Evolutionary conservation across 1,140 invertebrate genomes (phyloP), one percentile per base, ranked within the genome.

Genomic region (Acromyrmex echinatior): DNA sequence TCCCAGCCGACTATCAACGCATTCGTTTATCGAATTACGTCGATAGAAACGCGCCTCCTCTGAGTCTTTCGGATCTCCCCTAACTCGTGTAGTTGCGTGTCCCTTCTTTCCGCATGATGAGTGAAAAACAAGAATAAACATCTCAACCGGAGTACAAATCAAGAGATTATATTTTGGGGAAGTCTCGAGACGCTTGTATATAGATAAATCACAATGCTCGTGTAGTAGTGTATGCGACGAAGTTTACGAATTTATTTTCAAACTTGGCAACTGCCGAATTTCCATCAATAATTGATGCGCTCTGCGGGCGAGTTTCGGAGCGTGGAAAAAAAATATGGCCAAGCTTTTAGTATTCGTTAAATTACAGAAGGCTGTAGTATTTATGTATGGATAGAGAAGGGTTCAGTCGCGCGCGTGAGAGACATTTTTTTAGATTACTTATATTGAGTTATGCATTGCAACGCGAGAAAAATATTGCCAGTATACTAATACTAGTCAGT

Each of bases 21-120:
- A 92, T 92, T 92, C 92, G 91, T 92, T 93, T 90, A 94, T 94
- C 93, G 92, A 94, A 92, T 94, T 95, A 92, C 91, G 71, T 88
- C 79, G 76, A 84, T 60, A 87, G 82, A 88, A 89, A 90, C 78
- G 87, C 88, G 87, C 87, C 89, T 89, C 86, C 71, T 87, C 87
- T 58, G 73, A 87, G 85, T 88, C 89, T 91, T 87, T 68, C 82
- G 66, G 51, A 25, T 31, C 28, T 66, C 76, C 51, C 10, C 49
- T 58, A 10, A 49, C 18, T 73, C 18, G 21, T 62, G 16, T 45
- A 45, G 35, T 28, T 14, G 45, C 53, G 16, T 25, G 66, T 14
- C 56, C 31, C 39, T 18, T 18, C 7, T 35, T 62, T 9, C 6
- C 2, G 80, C 39, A 53, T 84, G 18, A 74, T 84, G 45, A 76